phyloP scores from a whole-genome alignment of 1,140 invertebrate species.

The Procambarus clarkii region DNA sequence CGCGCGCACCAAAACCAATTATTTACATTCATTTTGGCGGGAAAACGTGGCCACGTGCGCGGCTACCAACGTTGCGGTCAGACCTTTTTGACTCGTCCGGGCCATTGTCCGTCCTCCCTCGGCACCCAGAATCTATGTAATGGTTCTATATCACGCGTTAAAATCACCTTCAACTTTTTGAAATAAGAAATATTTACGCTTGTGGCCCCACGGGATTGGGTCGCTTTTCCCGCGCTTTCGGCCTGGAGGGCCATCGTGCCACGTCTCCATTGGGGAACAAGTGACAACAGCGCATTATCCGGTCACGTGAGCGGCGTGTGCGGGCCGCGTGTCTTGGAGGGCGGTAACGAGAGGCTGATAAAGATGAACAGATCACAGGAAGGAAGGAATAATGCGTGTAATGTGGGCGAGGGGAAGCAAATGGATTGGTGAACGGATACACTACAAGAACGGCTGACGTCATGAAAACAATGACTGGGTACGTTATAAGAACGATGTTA shows the following conservation, averaged over 20 bases:
- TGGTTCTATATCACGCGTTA: conserved; percentile 38
- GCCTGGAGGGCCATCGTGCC: not conserved
- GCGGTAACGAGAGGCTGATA: conserved; percentile 61
- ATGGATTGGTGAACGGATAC: conserved; percentile 7
- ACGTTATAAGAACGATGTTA: no score
- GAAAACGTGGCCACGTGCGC: conserved; percentile 47
- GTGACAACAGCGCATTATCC: conserved; percentile 61
- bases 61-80: conserved; percentile 18
- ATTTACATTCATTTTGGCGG: conserved; percentile 57
- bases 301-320: conserved; percentile 34
- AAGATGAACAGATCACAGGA: conserved; percentile 52
- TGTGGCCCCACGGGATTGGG: not conserved
- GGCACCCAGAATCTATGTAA: conserved; percentile 25
- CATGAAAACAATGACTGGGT: not conserved
- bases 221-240: not conserved
- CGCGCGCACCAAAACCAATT: conserved; percentile 41
- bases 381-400: conserved; percentile 53
- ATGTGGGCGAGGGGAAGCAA: conserved; percentile 8
- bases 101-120: conserved; percentile 35
- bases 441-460: not conserved
- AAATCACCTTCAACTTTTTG: not conserved
- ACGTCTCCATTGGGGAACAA: conserved; percentile 31
- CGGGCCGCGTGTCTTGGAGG: conserved; percentile 41
- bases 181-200: not conserved
- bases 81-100: conserved; percentile 46